phyloP scores from a whole-genome alignment of 2,888 invertebrate species.

The Agrochola litura region DNA sequence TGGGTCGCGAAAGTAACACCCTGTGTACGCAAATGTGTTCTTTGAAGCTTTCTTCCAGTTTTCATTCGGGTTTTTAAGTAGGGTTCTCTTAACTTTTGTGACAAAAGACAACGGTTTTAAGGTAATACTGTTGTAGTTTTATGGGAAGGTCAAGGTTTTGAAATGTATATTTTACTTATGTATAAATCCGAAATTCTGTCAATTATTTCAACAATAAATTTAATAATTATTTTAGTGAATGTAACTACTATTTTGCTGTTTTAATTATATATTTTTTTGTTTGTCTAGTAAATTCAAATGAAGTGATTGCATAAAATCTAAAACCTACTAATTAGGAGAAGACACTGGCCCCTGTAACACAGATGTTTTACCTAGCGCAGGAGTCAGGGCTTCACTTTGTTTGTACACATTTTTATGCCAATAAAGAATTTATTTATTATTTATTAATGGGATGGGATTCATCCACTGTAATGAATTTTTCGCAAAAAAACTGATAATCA shows the following conservation, averaged over 20 bases:
- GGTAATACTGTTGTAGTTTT: slow-evolving; percentile 26
- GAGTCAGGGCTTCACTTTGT: no score
- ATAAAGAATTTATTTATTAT: no score
- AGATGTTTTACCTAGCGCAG: no score
- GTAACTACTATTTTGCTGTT: no score
- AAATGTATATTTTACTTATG: not conserved
- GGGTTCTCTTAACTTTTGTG: slow-evolving; percentile 16
- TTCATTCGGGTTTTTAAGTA: slow-evolving; percentile 28
- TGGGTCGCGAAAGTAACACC: slow-evolving; percentile 48
- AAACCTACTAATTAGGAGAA: no score
- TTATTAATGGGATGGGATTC: not conserved
- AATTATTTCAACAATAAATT: no score
- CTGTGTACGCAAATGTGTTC: slow-evolving; percentile 42
- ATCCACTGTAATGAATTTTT: not conserved
- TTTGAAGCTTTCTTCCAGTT: slow-evolving; percentile 29
- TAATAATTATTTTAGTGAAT: no score
- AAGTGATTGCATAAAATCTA: no score
- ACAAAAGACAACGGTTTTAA: slow-evolving; percentile 21
- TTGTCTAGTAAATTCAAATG: no score
- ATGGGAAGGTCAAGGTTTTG: not conserved
- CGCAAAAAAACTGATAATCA: not conserved
- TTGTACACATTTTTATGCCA: no score
- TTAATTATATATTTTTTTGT: no score
- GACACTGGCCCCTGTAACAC: no score
- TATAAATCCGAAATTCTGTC: not conserved